A percentile compares a stretch with the other conserved stretches of the same genome.
Conservation (phyloP, 2,797 vertebrate species). For the Alosa sapidissima region DNA sequence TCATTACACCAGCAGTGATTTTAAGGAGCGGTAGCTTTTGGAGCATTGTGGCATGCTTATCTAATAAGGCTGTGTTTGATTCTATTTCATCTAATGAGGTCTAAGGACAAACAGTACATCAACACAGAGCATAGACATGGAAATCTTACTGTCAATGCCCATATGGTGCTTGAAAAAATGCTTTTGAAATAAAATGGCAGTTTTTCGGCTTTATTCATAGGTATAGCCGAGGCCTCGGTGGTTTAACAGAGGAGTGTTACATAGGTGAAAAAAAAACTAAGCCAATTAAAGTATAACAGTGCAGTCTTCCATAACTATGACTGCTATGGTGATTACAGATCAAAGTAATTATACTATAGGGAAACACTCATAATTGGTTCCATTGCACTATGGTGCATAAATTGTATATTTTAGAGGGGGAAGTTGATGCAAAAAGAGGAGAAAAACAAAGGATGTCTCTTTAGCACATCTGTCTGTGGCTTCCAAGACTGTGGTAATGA, state of each 20-base stretch:
- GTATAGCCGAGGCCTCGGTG: conserved; percentile 1
- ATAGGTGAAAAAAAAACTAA: conserved; percentile 39
- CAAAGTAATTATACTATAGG: conserved; percentile 73
- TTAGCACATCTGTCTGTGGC: conserved; percentile 61
- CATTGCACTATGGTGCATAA: conserved; percentile 61
- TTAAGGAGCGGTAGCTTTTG: neutral
- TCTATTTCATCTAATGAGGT: neutral
- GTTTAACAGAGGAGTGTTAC: conserved; percentile 34
- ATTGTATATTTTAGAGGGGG: conserved; percentile 60
- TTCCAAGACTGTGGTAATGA: conserved; percentile 67
- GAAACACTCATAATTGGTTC: conserved; percentile 75
- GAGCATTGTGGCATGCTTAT: neutral
- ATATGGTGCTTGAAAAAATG: neutral
- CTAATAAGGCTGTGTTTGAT: conserved; percentile 38
- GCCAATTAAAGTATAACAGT: conserved; percentile 61
- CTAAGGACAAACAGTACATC: conserved; percentile 25
- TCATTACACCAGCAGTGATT: neutral
- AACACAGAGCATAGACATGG: conserved; percentile 18
- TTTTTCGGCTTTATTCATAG: neutral
- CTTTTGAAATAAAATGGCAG: neutral
- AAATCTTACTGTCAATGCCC: neutral
- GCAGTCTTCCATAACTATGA: conserved; percentile 60
- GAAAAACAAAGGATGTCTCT: conserved; percentile 63
- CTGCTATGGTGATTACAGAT: conserved; percentile 69
- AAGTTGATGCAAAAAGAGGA: conserved; percentile 57